Evolutionary conservation across 2,113 vertebrate species (phyloP), one percentile per base, ranked within the genome.

Genomic region (Centropristis striata): DNA sequence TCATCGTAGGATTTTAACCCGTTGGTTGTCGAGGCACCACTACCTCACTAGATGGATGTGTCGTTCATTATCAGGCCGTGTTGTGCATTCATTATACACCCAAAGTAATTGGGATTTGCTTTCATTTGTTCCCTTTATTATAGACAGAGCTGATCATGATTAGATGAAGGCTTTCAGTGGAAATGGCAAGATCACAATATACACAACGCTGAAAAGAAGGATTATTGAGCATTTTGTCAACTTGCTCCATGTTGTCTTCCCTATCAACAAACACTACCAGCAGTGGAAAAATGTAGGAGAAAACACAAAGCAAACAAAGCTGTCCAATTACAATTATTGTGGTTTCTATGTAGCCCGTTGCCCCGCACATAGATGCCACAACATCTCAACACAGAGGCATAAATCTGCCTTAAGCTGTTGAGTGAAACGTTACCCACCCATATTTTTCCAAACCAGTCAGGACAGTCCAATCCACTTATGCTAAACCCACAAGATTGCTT

Each of bases 381-480:
- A 75, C 59, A 65, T 86, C 81, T 66, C 51, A 80, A 79, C 78
- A 76, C 71, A 57, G 69, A 77, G 64, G 27, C 76, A 76, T 70
- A 76, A 71, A 80, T 74, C 71, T 74, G 75, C 60, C 72, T 53
- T 44, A 44, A 85, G 77, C 60, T 63, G 83, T 37, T 60, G 70
- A 83, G 54, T 65, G 55, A 86, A 75, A 84, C 28, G 3, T 66
- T 86, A 78, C 64, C 67, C 68, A 75, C 64, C 64, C 71, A 80
- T 67, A 58, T 76, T 83, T 78, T 75, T 73, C 51, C 66, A 87
- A 84, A 81, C 55, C 61, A 77, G 75, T 80, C 72, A 47, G 70
- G 79, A 58, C 57, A 71, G 65, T 85, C 77, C 77, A 44, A 81
- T 71, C 64, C 69, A 78, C 74, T 88, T 42, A 69, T 6, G 46